Conservation (phyloP, 35 echinoderm and acorn worm species). For the Patiria miniata region DNA sequence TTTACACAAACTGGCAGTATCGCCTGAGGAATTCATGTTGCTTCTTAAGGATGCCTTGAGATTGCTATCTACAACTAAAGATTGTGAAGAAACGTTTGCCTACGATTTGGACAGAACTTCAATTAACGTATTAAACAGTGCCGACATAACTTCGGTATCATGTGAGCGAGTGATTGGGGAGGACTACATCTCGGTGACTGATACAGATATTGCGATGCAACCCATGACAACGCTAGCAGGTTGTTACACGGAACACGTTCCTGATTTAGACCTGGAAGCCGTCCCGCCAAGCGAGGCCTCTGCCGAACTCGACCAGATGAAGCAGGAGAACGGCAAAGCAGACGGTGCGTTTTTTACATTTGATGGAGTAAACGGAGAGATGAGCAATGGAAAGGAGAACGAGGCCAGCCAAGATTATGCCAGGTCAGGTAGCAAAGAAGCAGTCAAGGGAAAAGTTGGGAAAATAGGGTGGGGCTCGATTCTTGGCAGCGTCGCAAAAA, state of each 20-base stretch:
- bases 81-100: too few relatives aligned
- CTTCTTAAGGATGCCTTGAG: too few relatives aligned
- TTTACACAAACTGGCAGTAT: too few relatives aligned
- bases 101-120: too few relatives aligned
- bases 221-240: slow-evolving; percentile 28
- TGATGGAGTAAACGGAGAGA: not conserved
- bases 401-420: not conserved
- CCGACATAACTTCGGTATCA: not conserved
- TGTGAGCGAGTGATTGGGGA: not conserved
- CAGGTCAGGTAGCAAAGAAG: not conserved
- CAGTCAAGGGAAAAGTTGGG: not conserved
- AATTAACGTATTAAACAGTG: not conserved
- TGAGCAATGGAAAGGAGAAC: not conserved
- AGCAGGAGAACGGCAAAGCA: not conserved
- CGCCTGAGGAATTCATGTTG: too few relatives aligned
- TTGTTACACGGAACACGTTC: slow-evolving; percentile 37
- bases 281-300: slow-evolving; percentile 4
- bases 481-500: not conserved
- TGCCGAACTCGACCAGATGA: not conserved
- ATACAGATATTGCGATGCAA: not conserved
- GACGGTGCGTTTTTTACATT: not conserved
- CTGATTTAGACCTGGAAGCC: slow-evolving; percentile 37
- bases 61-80: too few relatives aligned
- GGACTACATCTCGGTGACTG: not conserved
- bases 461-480: too few relatives aligned